These are phyloP conservation scores for Amphiduros pacificus DNA, from an alignment of 2,888 invertebrate species.

Conservation along the genomic window DNA sequence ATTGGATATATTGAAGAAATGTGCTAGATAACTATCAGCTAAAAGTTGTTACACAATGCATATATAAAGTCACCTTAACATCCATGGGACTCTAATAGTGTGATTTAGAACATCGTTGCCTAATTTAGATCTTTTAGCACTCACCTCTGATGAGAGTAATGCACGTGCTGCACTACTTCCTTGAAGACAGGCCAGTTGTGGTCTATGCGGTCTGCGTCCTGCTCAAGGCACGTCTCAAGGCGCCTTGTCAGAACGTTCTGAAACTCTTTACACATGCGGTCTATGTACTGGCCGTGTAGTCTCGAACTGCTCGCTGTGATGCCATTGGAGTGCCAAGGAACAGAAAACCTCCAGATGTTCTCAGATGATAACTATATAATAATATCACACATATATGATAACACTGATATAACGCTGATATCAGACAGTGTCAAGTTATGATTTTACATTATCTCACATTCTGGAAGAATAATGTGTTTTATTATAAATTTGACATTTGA, in stretches of 20 bases:
- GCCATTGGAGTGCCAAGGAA: conserved; percentile 42
- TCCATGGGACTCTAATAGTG: too few relatives aligned
- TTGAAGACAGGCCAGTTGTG: conserved; percentile 8
- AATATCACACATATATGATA: neutral
- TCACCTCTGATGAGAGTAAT: conserved; percentile 45
- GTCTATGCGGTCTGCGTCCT: conserved; percentile 28
- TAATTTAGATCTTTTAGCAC: too few relatives aligned
- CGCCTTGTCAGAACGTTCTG: conserved; percentile 30
- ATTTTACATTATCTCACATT: too few relatives aligned
- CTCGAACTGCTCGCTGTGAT: conserved; percentile 36
- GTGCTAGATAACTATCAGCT: too few relatives aligned
- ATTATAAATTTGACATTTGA: too few relatives aligned
- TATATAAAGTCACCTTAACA: too few relatives aligned
- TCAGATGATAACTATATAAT: conserved; percentile 12
- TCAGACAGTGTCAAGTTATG: too few relatives aligned
- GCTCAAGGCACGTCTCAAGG: too few relatives aligned
- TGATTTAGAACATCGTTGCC: too few relatives aligned
- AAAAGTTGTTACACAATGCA: too few relatives aligned
- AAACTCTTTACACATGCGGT: conserved; percentile 42
- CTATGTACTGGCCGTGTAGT: conserved; percentile 42
- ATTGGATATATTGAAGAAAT: too few relatives aligned
- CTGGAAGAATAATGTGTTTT: too few relatives aligned
- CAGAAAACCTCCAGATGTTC: conserved; percentile 28
- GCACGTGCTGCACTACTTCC: conserved; percentile 36
- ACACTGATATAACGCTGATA: neutral